Conservation (phyloP, 1,140 invertebrate species). For the Zophobas morio region DNA sequence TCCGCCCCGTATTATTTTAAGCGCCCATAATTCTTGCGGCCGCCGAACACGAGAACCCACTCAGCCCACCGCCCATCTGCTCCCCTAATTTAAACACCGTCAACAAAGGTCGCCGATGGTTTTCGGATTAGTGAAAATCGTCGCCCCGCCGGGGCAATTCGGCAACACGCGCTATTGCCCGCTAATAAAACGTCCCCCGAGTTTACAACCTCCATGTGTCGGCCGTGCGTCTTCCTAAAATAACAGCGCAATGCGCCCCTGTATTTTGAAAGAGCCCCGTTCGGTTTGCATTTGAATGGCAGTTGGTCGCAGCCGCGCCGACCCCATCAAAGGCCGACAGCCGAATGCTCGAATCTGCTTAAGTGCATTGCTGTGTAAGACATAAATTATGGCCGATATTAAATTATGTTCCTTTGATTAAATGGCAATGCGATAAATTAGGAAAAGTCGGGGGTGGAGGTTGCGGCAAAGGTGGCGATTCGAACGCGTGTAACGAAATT, state of each 20-base stretch:
- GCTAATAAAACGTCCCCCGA: conserved; percentile 46
- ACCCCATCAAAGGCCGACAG: conserved; percentile 49
- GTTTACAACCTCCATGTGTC: conserved; percentile 48
- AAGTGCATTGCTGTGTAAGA: conserved; percentile 53
- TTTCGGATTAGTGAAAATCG: conserved; percentile 52
- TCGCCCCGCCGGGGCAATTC: conserved; percentile 46
- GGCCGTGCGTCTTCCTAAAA: conserved; percentile 49
- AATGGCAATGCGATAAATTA: conserved; percentile 47
- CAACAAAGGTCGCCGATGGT: conserved; percentile 49
- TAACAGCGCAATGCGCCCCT: conserved; percentile 51
- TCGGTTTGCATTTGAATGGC: conserved; percentile 50
- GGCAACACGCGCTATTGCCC: conserved; percentile 50
- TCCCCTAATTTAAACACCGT: conserved; percentile 42
- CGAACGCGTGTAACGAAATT: conserved; percentile 15
- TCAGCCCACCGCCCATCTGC: conserved; percentile 17
- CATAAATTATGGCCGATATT: conserved; percentile 52
- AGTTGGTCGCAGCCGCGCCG: conserved; percentile 50
- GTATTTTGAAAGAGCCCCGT: conserved; percentile 40
- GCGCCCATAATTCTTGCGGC: conserved; percentile 32
- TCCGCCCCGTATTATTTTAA: conserved; percentile 30
- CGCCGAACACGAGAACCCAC: conserved; percentile 43
- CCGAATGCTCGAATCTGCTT: conserved; percentile 49
- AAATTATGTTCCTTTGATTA: conserved; percentile 48
- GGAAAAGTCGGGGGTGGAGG: conserved; percentile 1
- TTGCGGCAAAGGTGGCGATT: background rate